phyloP scores from a whole-genome alignment of 1,140 invertebrate genomes.

The Neodiprion fabricii region DNA sequence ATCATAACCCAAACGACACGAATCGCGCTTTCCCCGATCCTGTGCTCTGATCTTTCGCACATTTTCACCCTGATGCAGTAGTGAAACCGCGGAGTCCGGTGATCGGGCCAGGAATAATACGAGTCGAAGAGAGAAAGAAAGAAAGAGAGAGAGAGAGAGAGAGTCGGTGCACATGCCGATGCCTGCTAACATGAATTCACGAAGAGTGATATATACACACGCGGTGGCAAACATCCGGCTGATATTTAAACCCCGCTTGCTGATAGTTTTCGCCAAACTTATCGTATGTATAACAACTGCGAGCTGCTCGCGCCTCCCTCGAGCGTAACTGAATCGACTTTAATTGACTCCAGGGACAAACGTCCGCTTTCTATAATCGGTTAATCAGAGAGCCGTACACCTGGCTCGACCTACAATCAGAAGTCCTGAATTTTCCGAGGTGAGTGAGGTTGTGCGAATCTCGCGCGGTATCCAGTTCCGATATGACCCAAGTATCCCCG shows the following conservation, averaged over 20 bases:
- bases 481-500: no score
- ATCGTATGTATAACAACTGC: no score
- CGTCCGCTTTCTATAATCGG: no score
- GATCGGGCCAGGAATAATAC: slow-evolving; percentile 11
- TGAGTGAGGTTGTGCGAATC: no score
- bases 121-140: neutral
- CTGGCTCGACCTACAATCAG: no score
- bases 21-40: neutral
- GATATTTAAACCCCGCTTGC: slow-evolving; percentile 17
- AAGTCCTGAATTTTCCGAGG: no score
- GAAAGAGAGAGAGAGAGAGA: neutral
- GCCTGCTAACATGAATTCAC: slow-evolving; percentile 13
- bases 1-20: neutral
- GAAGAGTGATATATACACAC: slow-evolving; percentile 13
- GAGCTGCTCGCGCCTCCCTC: no score
- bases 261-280: neutral
- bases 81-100: neutral
- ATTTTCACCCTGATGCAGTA: neutral
- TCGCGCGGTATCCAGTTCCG: no score
- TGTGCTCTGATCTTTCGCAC: neutral
- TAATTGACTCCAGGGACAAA: no score
- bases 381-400: no score
- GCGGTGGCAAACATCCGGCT: slow-evolving; percentile 17
- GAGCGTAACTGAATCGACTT: no score
- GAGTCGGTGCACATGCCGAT: neutral